Evolutionary conservation across 1,140 invertebrate genomes (phyloP).

Genomic region (Phenacoccus solenopsis): DNA sequence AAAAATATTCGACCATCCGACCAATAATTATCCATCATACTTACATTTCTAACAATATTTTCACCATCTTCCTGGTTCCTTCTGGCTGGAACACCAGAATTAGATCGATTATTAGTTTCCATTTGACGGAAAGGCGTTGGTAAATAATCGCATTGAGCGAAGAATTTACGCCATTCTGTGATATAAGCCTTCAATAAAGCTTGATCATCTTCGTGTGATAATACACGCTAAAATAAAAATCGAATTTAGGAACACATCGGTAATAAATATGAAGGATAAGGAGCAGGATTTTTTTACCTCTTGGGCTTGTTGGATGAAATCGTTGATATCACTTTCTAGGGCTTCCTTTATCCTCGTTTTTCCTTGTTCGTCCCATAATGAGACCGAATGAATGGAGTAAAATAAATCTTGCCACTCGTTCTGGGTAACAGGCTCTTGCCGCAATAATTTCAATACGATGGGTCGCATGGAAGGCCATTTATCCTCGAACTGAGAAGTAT

Average conservation of each 20-base stretch:
- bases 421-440: constrained; percentile 85
- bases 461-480: constrained; percentile 91
- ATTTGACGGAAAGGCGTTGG: constrained; percentile 90
- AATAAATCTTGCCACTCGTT: constrained; percentile 96
- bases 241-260: neutral
- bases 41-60: constrained; percentile 71
- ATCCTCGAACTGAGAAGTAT: constrained; percentile 71
- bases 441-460: constrained; percentile 79
- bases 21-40: neutral
- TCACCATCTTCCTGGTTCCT: constrained; percentile 70
- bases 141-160: constrained; percentile 91
- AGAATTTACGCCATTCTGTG: constrained; percentile 93
- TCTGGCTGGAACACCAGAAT: constrained; percentile 43
- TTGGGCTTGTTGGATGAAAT: constrained; percentile 90
- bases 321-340: constrained; percentile 82
- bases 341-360: constrained; percentile 74
- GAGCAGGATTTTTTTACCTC: constrained; percentile 36
- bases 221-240: constrained; percentile 47
- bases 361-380: constrained; percentile 93
- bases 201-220: constrained; percentile 85
- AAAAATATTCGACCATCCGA: neutral
- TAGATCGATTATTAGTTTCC: constrained; percentile 61
- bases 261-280: neutral
- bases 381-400: constrained; percentile 86
- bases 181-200: constrained; percentile 92